Conservation (phyloP, 2,797 vertebrate species). For the Scomberomorus guttatus region DNA sequence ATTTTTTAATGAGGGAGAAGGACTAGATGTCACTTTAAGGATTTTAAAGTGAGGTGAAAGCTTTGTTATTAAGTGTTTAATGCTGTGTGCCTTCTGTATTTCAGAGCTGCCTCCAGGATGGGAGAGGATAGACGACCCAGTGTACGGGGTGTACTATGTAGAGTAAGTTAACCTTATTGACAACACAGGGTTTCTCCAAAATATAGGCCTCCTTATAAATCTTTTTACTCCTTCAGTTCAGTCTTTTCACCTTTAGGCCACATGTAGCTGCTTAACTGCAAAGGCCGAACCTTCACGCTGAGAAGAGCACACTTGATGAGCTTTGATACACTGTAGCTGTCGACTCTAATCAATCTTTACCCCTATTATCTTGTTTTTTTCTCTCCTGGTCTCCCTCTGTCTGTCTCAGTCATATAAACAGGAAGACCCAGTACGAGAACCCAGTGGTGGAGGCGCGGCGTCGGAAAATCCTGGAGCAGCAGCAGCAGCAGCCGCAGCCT, state of each 20-base stretch:
- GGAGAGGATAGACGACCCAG: constrained; percentile 99
- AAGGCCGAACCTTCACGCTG: neutral
- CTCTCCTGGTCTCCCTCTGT: constrained; percentile 7
- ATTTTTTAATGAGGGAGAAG: no score
- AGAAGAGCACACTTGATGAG: neutral
- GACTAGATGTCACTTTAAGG: no score
- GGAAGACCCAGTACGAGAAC: constrained; percentile 99
- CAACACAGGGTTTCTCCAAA: neutral
- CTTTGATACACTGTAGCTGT: neutral
- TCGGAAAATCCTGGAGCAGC: constrained; percentile 92
- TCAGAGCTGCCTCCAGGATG: constrained; percentile 98
- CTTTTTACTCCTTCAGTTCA: neutral
- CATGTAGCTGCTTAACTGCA: neutral
- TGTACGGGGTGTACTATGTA: constrained; percentile 99
- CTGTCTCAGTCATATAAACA: constrained; percentile 94
- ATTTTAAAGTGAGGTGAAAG: neutral
- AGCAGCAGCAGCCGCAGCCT: constrained; percentile 86
- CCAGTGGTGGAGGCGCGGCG: constrained; percentile 96
- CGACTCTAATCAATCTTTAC: constrained; percentile 21
- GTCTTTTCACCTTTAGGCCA: neutral
- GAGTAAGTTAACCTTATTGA: constrained; percentile 90
- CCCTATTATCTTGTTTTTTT: neutral
- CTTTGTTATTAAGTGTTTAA: constrained; percentile 25
- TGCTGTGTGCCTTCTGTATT: constrained; percentile 70
- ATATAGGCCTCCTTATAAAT: constrained; percentile 16